Evolutionary conservation across 37 sponge, comb jelly and placozoan genomes (phyloP).

Genomic region (Eunapius fragilis): DNA sequence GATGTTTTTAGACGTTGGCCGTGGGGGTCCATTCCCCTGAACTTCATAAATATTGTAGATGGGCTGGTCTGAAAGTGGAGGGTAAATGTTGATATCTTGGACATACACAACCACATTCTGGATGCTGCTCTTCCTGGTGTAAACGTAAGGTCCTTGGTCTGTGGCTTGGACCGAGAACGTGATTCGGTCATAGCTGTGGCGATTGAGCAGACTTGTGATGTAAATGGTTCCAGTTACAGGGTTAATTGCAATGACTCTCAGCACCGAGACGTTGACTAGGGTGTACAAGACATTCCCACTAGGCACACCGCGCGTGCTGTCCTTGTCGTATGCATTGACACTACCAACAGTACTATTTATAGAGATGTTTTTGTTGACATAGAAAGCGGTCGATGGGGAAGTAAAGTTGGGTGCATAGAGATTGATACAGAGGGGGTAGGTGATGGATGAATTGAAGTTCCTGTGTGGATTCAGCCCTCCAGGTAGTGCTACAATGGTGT

Average conservation of each 20-base stretch:
- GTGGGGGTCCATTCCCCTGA: slow-evolving; percentile 14
- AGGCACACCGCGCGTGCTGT: slow-evolving; percentile 20
- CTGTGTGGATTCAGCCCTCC: slow-evolving; percentile 48
- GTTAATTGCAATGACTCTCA: slow-evolving; percentile 43
- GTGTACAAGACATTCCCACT: slow-evolving; percentile 49
- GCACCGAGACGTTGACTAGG: slow-evolving; percentile 16
- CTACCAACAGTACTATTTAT: background rate
- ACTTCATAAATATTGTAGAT: slow-evolving; percentile 30
- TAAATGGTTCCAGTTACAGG: slow-evolving; percentile 49
- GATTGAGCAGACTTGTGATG: slow-evolving; percentile 40
- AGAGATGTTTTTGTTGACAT: background rate
- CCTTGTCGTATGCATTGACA: slow-evolving; percentile 58
- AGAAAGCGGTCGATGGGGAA: background rate
- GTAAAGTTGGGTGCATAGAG: slow-evolving; percentile 41
- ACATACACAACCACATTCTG: slow-evolving; percentile 26
- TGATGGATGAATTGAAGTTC: slow-evolving; percentile 53
- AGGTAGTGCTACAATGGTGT: background rate
- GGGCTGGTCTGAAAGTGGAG: slow-evolving; percentile 48
- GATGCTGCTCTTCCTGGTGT: slow-evolving; percentile 34
- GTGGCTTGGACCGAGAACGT: slow-evolving; percentile 49
- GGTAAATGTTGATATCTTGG: slow-evolving; percentile 68
- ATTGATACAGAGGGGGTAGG: slow-evolving; percentile 55
- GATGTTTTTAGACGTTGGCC: background rate
- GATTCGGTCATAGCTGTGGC: slow-evolving; percentile 40
- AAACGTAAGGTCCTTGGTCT: slow-evolving; percentile 72